Evolutionary conservation across 53 echinoderm and acorn worm species (phyloP).

Genomic region (Pentamera pediparva): DNA sequence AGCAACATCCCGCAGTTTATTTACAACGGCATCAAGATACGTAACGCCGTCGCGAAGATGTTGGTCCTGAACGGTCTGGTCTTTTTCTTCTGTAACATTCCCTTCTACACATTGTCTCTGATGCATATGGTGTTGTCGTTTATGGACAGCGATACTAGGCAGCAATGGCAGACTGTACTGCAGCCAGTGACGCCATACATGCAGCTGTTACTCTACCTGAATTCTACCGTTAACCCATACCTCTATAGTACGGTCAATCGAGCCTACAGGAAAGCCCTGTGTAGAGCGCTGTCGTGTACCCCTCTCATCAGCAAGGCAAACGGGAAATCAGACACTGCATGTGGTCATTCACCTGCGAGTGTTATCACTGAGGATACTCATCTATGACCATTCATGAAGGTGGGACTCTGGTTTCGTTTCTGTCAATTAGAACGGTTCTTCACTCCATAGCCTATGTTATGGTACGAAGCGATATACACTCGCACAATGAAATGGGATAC

Average conservation of each 20-base stretch:
- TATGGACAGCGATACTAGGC: background rate
- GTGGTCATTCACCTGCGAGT: too few relatives aligned
- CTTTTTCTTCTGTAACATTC: conserved; percentile 23
- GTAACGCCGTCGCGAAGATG: conserved; percentile 31
- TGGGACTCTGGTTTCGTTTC: too few relatives aligned
- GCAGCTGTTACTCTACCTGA: conserved; percentile 12
- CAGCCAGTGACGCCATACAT: background rate
- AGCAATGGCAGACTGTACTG: background rate
- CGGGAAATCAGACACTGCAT: too few relatives aligned
- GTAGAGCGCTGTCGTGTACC: too few relatives aligned
- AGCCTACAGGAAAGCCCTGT: conserved; percentile 10
- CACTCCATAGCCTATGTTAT: too few relatives aligned
- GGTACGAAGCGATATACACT: too few relatives aligned
- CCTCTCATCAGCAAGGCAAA: too few relatives aligned
- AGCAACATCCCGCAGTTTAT: conserved; percentile 10
- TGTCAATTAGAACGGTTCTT: too few relatives aligned
- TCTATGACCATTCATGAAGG: too few relatives aligned
- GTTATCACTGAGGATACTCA: too few relatives aligned
- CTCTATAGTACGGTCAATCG: conserved; percentile 11
- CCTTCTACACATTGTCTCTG: conserved; percentile 14
- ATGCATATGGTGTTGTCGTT: conserved; percentile 1
- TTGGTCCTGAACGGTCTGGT: conserved; percentile 18
- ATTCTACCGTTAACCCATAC: conserved; percentile 22
- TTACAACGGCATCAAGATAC: conserved; percentile 19
- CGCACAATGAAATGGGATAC: too few relatives aligned